Evolutionary conservation across 2,113 vertebrate genomes (phyloP), one percentile per base, ranked within the genome.

Genomic region (Rhegmatorhina hoffmannsi): DNA sequence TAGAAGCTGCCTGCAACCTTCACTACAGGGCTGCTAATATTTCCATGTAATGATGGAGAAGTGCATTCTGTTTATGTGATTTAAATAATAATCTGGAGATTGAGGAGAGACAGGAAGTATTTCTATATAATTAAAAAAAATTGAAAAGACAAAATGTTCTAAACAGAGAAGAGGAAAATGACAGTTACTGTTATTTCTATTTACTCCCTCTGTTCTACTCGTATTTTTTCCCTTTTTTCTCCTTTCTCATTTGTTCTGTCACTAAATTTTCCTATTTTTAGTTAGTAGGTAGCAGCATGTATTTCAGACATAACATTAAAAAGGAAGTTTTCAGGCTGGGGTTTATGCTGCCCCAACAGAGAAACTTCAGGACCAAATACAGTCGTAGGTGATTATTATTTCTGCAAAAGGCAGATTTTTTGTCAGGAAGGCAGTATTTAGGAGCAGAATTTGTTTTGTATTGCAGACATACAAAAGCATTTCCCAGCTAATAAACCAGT

Each of bases 371-470:
- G 53, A 44, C 17, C 2, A 95, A 46, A 88, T 62, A 43, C 3
- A 10, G 40, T 94, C 59, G 56, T 77, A 70, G 31, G 23, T 89
- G 87, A 77, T 86, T 89, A 63, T 55, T 74, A 43, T 4, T 92
- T 55, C 59, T 81, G 29, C 28, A 80, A 88, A 69, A 36, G 76
- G 28, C 28, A 87, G 19, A 31, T 62, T 89, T 90, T 90, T 36
- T 84, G 50, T 92, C 46, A 69, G 53, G n/a, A 77, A 21, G 80
- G 15, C 24, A 15, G 47, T 56, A 69, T 70, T 90, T 47, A 80
- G 68, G 77, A 80, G 21, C n/a, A 80, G 46, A 90, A 58, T 77
- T 90, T 94, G 15, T 90, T 92, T 83, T 77, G 17, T 89, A 49
- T 73, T 0, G 3, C 49, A 64, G 28, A 33, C 14, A 19, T 25